Percentiles rank a stretch among this genome's conserved stretches.
Conservation (phyloP, 2,888 invertebrate species). For the Ecdyonurus torrentis region DNA sequence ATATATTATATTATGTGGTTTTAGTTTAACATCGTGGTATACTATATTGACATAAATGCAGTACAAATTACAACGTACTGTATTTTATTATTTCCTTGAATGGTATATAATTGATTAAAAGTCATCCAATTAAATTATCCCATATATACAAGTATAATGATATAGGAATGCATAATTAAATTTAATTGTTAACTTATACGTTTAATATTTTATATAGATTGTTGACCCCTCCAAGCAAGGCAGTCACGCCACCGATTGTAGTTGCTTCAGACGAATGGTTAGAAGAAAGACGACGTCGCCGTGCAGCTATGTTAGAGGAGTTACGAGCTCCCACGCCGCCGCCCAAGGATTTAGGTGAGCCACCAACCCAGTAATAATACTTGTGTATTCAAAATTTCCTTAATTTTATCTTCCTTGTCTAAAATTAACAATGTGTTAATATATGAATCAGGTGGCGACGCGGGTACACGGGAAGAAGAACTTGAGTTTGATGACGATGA, state of each 20-base stretch:
- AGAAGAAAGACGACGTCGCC: not conserved
- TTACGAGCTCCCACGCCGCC: not conserved
- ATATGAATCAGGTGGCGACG: not conserved
- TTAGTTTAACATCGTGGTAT: too few relatives aligned
- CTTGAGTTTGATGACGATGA: conserved; percentile 6
- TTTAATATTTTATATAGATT: not conserved
- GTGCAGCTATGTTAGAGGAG: not conserved
- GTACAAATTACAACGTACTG: too few relatives aligned
- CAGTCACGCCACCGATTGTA: not conserved
- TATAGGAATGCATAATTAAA: too few relatives aligned
- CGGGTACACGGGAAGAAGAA: conserved; percentile 8
- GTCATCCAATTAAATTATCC: too few relatives aligned
- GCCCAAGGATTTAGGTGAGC: not conserved
- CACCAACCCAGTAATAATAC: too few relatives aligned
- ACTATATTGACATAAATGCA: not conserved
- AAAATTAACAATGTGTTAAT: not conserved
- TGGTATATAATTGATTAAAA: too few relatives aligned
- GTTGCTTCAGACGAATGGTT: conserved; percentile 4
- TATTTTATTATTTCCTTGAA: too few relatives aligned
- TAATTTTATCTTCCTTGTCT: not conserved
- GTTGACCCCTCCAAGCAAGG: not conserved
- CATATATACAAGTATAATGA: too few relatives aligned
- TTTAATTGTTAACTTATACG: too few relatives aligned
- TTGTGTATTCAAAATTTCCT: not conserved
- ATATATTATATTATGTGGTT: too few relatives aligned